A percentile compares a stretch with the other conserved stretches of the same genome.
These are phyloP conservation scores for Hypercompe scribonia DNA, from an alignment of 2,888 invertebrate genomes.

Conservation along the genomic window DNA sequence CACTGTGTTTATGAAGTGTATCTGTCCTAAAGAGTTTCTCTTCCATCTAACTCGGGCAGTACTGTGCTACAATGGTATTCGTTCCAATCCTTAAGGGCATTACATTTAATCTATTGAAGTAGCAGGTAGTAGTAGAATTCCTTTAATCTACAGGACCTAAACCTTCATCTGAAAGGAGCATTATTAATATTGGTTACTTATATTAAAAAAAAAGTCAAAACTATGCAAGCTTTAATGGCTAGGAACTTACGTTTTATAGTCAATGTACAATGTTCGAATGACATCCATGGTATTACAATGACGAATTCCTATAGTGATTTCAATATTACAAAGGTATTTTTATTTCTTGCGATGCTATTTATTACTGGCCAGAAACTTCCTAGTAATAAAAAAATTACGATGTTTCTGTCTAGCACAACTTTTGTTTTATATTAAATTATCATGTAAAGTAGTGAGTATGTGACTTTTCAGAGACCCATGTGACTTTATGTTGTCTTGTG, in stretches of 20 bases:
- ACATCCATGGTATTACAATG: neutral
- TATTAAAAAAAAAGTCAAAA: too few relatives aligned
- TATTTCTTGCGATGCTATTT: neutral
- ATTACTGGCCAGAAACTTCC: neutral
- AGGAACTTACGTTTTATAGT: neutral
- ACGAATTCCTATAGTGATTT: neutral
- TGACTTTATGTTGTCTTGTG: too few relatives aligned
- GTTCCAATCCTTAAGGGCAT: neutral
- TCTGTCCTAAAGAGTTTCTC: neutral
- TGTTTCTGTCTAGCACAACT: neutral
- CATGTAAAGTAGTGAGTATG: neutral
- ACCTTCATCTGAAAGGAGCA: neutral
- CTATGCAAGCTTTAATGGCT: neutral
- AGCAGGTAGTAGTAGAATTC: neutral
- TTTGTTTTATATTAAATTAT: conserved; percentile 13
- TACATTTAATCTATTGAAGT: neutral
- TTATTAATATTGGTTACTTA: neutral
- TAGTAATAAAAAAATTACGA: neutral
- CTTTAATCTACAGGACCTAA: neutral
- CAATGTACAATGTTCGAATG: neutral
- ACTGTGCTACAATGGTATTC: neutral
- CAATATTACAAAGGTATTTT: neutral
- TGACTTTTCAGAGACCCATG: conserved; percentile 4
- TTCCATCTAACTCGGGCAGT: neutral
- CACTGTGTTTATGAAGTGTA: neutral